Percentiles rank a stretch among this genome's conserved stretches.
These are phyloP conservation scores for Catonia carolina DNA, from an alignment of 2,888 invertebrate genomes.

Conservation along the genomic window DNA sequence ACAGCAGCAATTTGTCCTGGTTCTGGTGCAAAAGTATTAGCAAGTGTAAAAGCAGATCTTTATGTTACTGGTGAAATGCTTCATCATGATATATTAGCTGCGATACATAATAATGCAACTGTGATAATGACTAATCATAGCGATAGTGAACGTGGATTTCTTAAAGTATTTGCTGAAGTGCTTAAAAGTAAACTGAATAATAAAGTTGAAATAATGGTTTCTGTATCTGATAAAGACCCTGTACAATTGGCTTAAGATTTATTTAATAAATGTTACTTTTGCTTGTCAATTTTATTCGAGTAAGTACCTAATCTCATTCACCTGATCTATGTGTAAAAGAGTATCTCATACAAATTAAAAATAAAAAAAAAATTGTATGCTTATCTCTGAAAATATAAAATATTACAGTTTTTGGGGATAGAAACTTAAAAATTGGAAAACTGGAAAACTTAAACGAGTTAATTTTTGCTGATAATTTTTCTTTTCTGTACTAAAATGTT, in stretches of 20 bases:
- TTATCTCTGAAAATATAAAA: too few species aligned
- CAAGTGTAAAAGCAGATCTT: constrained; percentile 64
- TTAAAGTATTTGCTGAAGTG: constrained; percentile 51
- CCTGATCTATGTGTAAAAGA: too few species aligned
- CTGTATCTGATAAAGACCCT: constrained; percentile 70
- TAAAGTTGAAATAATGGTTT: constrained; percentile 54
- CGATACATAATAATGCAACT: constrained; percentile 73
- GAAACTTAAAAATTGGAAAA: too few species aligned
- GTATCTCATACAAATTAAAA: too few species aligned
- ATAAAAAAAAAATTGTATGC: too few species aligned
- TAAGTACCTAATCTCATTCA: too few species aligned
- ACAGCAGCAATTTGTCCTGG: constrained; percentile 84
- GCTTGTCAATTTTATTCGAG: too few species aligned
- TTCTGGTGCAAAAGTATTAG: constrained; percentile 73
- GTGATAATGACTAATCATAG: constrained; percentile 82
- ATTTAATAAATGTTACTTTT: too few species aligned
- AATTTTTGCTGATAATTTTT: too few species aligned
- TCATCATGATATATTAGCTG: constrained; percentile 88
- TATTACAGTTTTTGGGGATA: too few species aligned
- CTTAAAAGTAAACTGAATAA: constrained; percentile 37
- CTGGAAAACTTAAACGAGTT: too few species aligned
- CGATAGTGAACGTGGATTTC: constrained; percentile 86
- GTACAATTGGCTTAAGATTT: constrained; percentile 42
- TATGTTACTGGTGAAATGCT: constrained; percentile 91
- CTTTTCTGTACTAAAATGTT: too few species aligned